Conservation (phyloP, 2,888 invertebrate genomes). For the Pollenia labialis region DNA sequence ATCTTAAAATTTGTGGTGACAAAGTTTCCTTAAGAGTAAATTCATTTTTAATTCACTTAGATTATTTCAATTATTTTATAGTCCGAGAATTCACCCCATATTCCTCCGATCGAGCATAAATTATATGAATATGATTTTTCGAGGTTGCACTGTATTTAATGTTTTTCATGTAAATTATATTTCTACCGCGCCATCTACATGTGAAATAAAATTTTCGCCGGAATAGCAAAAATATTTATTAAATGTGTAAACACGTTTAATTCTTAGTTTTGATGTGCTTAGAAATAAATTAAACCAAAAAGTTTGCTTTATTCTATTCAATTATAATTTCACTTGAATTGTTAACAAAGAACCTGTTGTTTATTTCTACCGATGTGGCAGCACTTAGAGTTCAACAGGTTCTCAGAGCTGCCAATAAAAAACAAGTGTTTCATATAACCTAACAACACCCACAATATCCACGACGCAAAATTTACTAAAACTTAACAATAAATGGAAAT, state of each 20-base stretch:
- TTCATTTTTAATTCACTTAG: no score
- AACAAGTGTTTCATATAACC: conserved; percentile 44
- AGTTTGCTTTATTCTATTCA: background rate
- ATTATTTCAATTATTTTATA: no score
- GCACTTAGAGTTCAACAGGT: conserved; percentile 63
- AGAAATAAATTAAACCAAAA: no score
- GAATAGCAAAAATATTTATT: background rate
- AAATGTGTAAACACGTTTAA: no score
- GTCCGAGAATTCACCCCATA: no score
- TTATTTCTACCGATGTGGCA: conserved; percentile 43
- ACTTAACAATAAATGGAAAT: conserved; percentile 22
- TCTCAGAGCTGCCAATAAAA: conserved; percentile 59
- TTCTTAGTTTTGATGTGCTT: no score
- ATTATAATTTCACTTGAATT: background rate
- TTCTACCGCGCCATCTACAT: conserved; percentile 28
- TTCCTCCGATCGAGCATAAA: no score
- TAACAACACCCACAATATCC: conserved; percentile 61
- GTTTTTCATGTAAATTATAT: no score
- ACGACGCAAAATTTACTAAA: conserved; percentile 25
- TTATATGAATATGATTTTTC: no score
- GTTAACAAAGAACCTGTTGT: conserved; percentile 35
- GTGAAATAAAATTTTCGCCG: background rate
- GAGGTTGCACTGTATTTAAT: no score
- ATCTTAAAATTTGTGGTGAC: no score
- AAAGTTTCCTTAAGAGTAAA: no score